Base-by-base conservation (phyloP, 2,113 vertebrate genomes). In the cat (Felis catus) region DNA sequence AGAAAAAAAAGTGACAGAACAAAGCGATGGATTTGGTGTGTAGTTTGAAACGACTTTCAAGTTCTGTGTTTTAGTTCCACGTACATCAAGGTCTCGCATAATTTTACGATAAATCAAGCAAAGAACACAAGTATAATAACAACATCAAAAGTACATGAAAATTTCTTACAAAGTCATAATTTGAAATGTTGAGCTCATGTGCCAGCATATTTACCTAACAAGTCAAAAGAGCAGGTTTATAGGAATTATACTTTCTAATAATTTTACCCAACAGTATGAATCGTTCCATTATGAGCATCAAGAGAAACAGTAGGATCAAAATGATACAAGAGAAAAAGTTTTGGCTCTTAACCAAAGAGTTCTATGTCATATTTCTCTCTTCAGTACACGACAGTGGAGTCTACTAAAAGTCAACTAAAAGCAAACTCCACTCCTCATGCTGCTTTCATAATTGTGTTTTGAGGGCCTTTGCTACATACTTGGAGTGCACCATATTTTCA, bases 381-480 rank as follows among this genome's bases (percentile, higher is more conserved):
- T 98, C 48, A 63, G 25, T 82, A 53, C 45, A 1, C 76, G 92
- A 90, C n/a, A 91, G n/a, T 80, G 27, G 55, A 81, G 65, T 36
- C 66, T 93, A 84, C 85, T 92, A 97, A 97, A 97, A 95, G 79
- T 27, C 95, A 94, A 74, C 61, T 85, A 68, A 93, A 93, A 95
- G 79, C 82, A 96, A 96, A 96, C 51, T 45, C 82, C 91, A 3
- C 58, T 92, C 79, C 33, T 95, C 68, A 74, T 65, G 88, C 41
- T 94, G 70, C 70, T 94, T 71, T 95, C 80, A 87, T 71, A 89
- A 87, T 81, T 97, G 29, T 79, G 48, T 95, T 76, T 74, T 83
- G 70, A 81, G 48, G 66, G 90, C 31, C 91, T 96, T 74, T 93
- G 90, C 68, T 88, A n/a, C 31, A 61, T 86, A 48, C n/a, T 95